Evolutionary conservation across 2,113 vertebrate genomes (phyloP), one percentile per base, ranked within the genome.

Genomic region (Solenodon paradoxus): DNA sequence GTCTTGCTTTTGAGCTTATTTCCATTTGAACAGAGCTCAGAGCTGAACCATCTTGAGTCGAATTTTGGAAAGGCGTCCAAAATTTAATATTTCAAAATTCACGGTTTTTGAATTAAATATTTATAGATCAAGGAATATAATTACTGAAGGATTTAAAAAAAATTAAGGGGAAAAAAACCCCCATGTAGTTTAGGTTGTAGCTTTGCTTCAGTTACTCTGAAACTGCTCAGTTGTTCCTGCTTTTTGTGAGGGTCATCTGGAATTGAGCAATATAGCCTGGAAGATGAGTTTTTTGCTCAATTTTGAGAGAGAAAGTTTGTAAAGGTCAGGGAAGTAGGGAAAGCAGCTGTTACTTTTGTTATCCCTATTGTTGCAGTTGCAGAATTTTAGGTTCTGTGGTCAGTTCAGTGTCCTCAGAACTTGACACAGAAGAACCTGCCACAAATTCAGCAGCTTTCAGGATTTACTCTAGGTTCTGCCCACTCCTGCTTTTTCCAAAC

Each of bases 251-350:
- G 7, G 30, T 35, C n/a, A 35, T 51, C 16, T 42, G 55, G 28
- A 84, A 88, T 57, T 74, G 64, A 57, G 71, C n/a, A 17, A 51
- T 3, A 16, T 45, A 47, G 63, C 42, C 42, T 95, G n/a, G 63
- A 64, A 79, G 90, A 59, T 38, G 59, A 87, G 15, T 88, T 91
- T 49, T 85, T 17, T 74, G 57, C n/a, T 95, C 38, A 61, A n/a
- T n/a, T 32, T 69, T 94, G 42, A 85, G 35, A 85, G 45, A 28
- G 38, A 13, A 10, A 30, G 19, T 55, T 86, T 57, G 26, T 69
- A 5, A 61, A 78, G 64, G 13, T 47, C 47, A 4, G 47, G 9
- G 69, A 49, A 38, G 38, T 7, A 79, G 13, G 40, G 10, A 5
- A 24, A 47, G 17, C 16, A 26, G 17, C 3, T 28, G 3, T 81